Evolutionary conservation across 2,888 invertebrate species (phyloP).

Genomic region (Chymomyza fuscimana): DNA sequence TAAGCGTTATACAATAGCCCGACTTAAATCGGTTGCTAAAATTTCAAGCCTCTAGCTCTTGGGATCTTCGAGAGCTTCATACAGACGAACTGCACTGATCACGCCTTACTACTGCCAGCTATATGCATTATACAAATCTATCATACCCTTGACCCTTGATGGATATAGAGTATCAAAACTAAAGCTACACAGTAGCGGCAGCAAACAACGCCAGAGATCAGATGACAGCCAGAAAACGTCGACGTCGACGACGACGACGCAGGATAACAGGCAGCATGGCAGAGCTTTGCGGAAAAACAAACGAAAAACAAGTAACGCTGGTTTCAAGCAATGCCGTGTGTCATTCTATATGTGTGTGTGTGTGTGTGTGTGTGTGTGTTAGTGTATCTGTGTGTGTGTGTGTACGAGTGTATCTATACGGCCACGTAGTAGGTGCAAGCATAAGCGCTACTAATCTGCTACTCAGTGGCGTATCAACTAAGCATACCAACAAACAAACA

Average conservation of each 20-base stretch:
- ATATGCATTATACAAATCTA: not conserved
- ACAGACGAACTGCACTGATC: too few species aligned
- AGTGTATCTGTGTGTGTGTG: not conserved
- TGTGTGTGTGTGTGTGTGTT: conserved; percentile 19
- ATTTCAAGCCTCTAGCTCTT: too few species aligned
- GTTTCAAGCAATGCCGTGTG: conserved; percentile 11
- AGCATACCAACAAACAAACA: conserved; percentile 34
- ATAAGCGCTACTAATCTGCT: conserved; percentile 73
- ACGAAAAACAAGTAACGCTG: conserved; percentile 9
- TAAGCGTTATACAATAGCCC: too few species aligned
- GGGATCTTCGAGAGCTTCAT: too few species aligned
- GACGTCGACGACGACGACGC: conserved; percentile 44
- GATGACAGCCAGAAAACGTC: conserved; percentile 64
- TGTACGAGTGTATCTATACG: conserved; percentile 27
- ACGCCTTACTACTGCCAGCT: too few species aligned
- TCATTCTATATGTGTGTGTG: conserved; percentile 21
- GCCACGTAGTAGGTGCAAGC: conserved; percentile 73
- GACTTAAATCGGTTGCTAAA: too few species aligned
- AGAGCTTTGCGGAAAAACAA: conserved; percentile 9
- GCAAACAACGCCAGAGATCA: conserved; percentile 56
- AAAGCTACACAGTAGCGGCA: not conserved
- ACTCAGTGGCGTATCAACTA: conserved; percentile 73
- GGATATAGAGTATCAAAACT: not conserved
- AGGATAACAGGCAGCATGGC: conserved; percentile 51
- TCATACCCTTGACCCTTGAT: not conserved